Evolutionary conservation across 2,113 vertebrate genomes (phyloP).

Genomic region (Alouatta palliata): DNA sequence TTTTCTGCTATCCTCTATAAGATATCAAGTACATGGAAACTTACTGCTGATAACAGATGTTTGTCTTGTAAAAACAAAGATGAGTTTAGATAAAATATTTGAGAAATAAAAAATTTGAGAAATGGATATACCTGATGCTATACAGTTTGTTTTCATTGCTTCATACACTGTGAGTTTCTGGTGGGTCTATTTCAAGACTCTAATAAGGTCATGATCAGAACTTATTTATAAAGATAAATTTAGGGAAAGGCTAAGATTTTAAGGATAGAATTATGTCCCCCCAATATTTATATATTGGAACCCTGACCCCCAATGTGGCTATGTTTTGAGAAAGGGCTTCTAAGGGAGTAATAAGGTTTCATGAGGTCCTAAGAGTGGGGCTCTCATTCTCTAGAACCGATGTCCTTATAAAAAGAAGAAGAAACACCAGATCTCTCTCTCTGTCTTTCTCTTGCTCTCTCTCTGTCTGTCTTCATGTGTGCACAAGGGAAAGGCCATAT

Average conservation of each 20-base stretch:
- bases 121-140: background rate
- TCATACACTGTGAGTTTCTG: background rate
- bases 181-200: background rate
- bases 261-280: background rate
- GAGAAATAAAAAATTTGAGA: background rate
- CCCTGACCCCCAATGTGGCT: background rate
- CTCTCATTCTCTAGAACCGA: background rate
- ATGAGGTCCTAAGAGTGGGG: background rate
- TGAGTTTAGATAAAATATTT: background rate
- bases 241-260: background rate
- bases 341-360: background rate
- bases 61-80: background rate
- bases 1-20: background rate
- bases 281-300: background rate
- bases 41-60: background rate
- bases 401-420: background rate
- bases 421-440: background rate
- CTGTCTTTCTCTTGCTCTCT: background rate
- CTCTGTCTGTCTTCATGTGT: background rate
- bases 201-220: background rate
- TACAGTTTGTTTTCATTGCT: background rate
- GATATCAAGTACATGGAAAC: background rate
- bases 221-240: background rate
- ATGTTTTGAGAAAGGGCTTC: background rate
- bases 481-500: background rate